Conservation (phyloP, 2,797 vertebrate genomes). For the Rachycentron canadum region DNA sequence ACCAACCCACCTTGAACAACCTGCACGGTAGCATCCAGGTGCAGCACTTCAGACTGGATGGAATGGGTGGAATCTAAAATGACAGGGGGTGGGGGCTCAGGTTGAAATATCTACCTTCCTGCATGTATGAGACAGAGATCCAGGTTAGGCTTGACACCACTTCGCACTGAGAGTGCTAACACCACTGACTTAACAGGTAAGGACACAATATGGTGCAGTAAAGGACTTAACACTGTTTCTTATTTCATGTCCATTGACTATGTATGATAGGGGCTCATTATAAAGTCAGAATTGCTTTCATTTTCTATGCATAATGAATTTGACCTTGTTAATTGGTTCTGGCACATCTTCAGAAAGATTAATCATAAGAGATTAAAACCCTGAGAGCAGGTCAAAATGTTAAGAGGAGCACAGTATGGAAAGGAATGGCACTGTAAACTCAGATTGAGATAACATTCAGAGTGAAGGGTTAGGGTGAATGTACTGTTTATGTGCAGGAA, state of each 20-base stretch:
- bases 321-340: conserved; percentile 70
- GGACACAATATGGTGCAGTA: conserved; percentile 12
- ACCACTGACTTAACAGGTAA: conserved; percentile 66
- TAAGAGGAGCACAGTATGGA: conserved; percentile 35
- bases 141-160: conserved; percentile 16
- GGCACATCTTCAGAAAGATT: conserved; percentile 54
- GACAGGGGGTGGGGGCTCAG: conserved; percentile 30
- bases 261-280: conserved; percentile 52
- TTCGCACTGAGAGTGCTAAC: conserved; percentile 19
- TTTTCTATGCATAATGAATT: conserved; percentile 68
- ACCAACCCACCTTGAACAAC: conserved; percentile 28
- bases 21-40: conserved; percentile 46
- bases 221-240: conserved; percentile 15
- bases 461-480: not conserved
- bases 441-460: not conserved
- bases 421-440: conserved; percentile 32
- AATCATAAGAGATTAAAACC: conserved; percentile 62
- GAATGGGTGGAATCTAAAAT: conserved; percentile 39
- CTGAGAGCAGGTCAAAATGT: conserved; percentile 63
- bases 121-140: conserved; percentile 11
- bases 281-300: conserved; percentile 54
- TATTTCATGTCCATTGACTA: conserved; percentile 20
- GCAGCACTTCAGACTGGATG: conserved; percentile 12
- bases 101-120: conserved; percentile 28
- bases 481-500: not conserved